Conservation (phyloP, 1,140 invertebrate species). For the Marisa cornuarietis region DNA sequence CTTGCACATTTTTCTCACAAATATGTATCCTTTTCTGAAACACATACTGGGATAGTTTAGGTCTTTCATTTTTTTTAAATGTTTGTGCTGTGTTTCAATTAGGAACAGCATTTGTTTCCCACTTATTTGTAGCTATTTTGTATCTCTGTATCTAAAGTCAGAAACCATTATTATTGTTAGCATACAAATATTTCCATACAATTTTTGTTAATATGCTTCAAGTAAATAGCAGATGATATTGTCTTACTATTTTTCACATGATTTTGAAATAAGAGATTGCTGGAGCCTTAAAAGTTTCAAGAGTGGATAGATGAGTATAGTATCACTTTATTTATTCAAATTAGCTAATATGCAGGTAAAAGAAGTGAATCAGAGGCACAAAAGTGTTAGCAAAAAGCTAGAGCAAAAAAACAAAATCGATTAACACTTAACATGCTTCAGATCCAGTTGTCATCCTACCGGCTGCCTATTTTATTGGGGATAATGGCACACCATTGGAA, state of each 20-base stretch:
- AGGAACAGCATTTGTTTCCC: background rate
- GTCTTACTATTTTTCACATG: too few relatives aligned
- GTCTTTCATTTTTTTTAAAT: background rate
- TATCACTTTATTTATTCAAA: too few relatives aligned
- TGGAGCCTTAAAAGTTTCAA: too few relatives aligned
- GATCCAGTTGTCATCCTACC: slow-evolving; percentile 85
- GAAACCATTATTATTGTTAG: too few relatives aligned
- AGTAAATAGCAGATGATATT: too few relatives aligned
- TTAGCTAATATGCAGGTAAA: too few relatives aligned
- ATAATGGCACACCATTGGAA: slow-evolving; percentile 79
- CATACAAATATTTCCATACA: too few relatives aligned
- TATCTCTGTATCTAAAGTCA: background rate
- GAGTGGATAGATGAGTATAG: too few relatives aligned
- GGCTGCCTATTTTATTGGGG: slow-evolving; percentile 86
- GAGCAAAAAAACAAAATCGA: background rate
- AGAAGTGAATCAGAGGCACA: background rate
- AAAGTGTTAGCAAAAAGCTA: background rate
- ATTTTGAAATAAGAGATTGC: background rate
- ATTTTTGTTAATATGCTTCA: too few relatives aligned
- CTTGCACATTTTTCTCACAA: slow-evolving; percentile 82
- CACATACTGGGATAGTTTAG: background rate
- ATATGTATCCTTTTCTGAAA: slow-evolving; percentile 77
- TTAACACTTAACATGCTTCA: slow-evolving; percentile 51
- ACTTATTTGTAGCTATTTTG: background rate
- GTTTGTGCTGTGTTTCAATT: background rate